Evolutionary conservation across 2,888 invertebrate species (phyloP).

Genomic region (Tricholauxania praeusta): DNA sequence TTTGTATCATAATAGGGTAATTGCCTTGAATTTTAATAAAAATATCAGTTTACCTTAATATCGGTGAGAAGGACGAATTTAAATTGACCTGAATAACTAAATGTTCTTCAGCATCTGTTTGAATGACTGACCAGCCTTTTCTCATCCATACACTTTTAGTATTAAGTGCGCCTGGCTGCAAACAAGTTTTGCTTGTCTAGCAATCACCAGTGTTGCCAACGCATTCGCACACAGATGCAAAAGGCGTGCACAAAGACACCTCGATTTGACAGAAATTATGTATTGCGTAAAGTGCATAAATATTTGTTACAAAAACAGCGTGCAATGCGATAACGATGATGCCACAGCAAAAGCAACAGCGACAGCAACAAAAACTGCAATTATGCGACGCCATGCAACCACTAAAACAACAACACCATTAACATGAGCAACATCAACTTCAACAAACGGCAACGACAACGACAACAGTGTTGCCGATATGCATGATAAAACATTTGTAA

Average conservation of each 20-base stretch:
- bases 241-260: background rate
- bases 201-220: slow-evolving; percentile 11
- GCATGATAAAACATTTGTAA: background rate
- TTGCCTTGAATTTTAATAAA: too few species aligned
- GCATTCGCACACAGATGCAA: background rate
- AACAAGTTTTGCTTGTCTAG: slow-evolving; percentile 21
- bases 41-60: too few species aligned
- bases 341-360: slow-evolving; percentile 13
- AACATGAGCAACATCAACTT: background rate
- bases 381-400: background rate
- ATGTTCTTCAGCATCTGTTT: too few species aligned
- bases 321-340: slow-evolving; percentile 16
- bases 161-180: background rate
- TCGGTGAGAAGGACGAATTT: too few species aligned
- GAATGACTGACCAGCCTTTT: too few species aligned
- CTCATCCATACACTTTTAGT: too few species aligned
- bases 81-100: too few species aligned
- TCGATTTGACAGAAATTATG: slow-evolving; percentile 6
- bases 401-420: background rate
- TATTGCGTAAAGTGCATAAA: slow-evolving; percentile 16
- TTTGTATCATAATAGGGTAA: too few species aligned
- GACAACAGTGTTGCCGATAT: background rate
- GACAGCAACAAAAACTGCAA: slow-evolving; percentile 7
- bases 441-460: too few species aligned
- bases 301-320: background rate